Evolutionary conservation across 2,888 invertebrate genomes (phyloP).

Genomic region (Atrina japonica): DNA sequence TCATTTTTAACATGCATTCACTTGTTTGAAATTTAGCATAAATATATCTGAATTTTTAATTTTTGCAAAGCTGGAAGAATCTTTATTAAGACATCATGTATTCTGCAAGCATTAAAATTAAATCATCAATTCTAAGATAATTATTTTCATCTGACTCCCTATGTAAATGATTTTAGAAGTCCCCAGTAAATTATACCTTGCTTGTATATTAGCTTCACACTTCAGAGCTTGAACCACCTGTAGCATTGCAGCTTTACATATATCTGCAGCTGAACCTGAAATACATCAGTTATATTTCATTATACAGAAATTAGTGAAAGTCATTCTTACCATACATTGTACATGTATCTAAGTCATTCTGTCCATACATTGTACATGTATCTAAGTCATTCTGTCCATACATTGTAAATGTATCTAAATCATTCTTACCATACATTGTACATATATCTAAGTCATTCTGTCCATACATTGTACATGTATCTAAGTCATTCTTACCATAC

Average conservation of each 20-base stretch:
- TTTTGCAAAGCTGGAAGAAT: too few species aligned
- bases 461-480: too few species aligned
- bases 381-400: too few species aligned
- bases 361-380: neutral
- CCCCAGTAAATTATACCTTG: slow-evolving; percentile 44
- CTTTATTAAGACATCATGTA: neutral
- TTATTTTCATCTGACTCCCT: too few species aligned
- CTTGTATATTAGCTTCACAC: slow-evolving; percentile 44
- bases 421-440: too few species aligned
- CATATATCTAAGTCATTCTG: too few species aligned
- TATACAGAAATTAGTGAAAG: neutral
- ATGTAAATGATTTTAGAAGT: too few species aligned
- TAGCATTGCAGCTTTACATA: slow-evolving; percentile 78
- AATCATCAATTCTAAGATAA: neutral
- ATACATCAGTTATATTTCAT: neutral
- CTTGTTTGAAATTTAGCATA: too few species aligned
- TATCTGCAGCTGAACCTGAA: slow-evolving; percentile 77
- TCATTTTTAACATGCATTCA: too few species aligned
- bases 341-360: neutral
- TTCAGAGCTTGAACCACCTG: slow-evolving; percentile 67
- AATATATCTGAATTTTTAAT: too few species aligned
- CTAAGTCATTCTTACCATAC: too few species aligned
- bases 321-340: neutral
- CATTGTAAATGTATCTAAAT: too few species aligned
- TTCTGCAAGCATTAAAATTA: neutral